These are phyloP conservation scores for Sitodiplosis mosellana DNA, from an alignment of 1,140 invertebrate genomes.

Conservation along the genomic window DNA sequence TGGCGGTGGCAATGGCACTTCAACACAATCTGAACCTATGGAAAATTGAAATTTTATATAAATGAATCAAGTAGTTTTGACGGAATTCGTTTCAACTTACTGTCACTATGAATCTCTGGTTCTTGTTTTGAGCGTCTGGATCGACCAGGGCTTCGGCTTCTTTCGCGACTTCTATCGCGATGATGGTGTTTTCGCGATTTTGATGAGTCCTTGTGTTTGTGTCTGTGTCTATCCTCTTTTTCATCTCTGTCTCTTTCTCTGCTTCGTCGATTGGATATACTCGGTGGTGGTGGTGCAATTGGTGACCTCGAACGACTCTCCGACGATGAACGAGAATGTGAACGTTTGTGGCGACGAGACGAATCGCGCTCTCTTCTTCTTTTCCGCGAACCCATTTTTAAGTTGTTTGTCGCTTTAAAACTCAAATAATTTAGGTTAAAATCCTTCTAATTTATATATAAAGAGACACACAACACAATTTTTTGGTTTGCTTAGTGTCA, in stretches of 20 bases:
- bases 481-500: no score
- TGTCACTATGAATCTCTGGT: conserved; percentile 33
- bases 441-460: no score
- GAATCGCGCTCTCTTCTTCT: no score
- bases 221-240: conserved; percentile 1
- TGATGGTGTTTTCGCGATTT: conserved; percentile 2
- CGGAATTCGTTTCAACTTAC: conserved; percentile 21
- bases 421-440: no score
- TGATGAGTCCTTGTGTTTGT: conserved; percentile 3
- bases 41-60: conserved; percentile 4
- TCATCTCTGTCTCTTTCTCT: conserved; percentile 5
- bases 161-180: conserved; percentile 5
- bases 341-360: no score
- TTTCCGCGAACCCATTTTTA: no score
- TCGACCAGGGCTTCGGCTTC: conserved; percentile 1
- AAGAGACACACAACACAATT: no score
- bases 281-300: not conserved
- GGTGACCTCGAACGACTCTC: not conserved
- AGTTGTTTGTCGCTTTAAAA: no score
- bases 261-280: not conserved
- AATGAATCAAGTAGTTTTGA: not conserved
- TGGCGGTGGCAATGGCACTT: conserved; percentile 17
- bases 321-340: no score
- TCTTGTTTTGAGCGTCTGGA: not conserved
- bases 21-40: conserved; percentile 20